Base-by-base conservation (phyloP, 2,888 invertebrate genomes). In the Notocelia uddmanniana region DNA sequence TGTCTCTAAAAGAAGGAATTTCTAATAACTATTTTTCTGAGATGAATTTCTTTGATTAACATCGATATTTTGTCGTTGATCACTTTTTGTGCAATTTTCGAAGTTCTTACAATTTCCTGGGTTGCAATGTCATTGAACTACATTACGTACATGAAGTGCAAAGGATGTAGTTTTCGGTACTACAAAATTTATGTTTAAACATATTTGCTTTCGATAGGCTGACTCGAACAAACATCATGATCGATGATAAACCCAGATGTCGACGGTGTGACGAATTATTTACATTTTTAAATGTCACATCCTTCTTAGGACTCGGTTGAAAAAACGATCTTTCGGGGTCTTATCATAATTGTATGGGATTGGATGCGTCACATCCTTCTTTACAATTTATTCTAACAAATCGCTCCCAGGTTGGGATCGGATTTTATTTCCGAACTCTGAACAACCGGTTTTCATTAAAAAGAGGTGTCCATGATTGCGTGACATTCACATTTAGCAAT, bases 251-350 rank as follows among this genome's bases (percentile, higher is more conserved):
- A 52, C 66, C 59, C 71, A 60, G 66, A 71, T 71, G 70, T 59
- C 71, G 66, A 55, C 50, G 5, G 55, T 54, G 67, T 72, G 68
- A 68, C 72, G 67, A 68, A 72, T 72, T 72, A 68, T 72, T 72
- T 72, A 72, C 72, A 62, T 72, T 72, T 50, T 52, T 45, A 68
- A 72, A 72, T 62, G 62, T 72, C 72, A 72, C 62, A 72, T 72
- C 72, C 72, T 67, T 72, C 72, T 68, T 68, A 72, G 55, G 68
- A 68, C 68, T 68, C 55, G 41, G 18, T 45, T 11, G 23, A 50
- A 60, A 72, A 71, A 71, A 71, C 34, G 6, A 59, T 26, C 23
- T 55, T 55, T 41, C 59, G 71, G 66, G 66, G 59, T 50, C 72
- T 72, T 72, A 62, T 68, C 62, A 62, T 62, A 54, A 54, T 72